Conservation (phyloP, 2,113 vertebrate species). For the Siniperca chuatsi region DNA sequence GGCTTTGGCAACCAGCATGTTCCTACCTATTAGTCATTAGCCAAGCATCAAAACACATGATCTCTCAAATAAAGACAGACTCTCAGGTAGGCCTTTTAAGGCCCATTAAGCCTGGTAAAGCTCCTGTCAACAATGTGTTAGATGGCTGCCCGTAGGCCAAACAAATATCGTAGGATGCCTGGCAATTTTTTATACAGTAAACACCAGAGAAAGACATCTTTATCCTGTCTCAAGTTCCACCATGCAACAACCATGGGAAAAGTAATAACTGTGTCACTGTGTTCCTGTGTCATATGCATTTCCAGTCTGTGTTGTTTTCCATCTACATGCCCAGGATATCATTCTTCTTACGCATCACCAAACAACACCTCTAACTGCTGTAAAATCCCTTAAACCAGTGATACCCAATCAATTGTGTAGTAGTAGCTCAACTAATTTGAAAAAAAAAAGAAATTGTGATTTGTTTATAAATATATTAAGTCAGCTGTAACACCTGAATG, state of each 20-base stretch:
- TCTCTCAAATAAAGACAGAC: slow-evolving; percentile 52
- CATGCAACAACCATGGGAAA: slow-evolving; percentile 10
- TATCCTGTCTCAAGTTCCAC: slow-evolving; percentile 9
- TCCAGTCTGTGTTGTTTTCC: neutral
- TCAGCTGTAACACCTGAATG: neutral
- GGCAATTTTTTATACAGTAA: slow-evolving; percentile 14
- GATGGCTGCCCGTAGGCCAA: slow-evolving; percentile 25
- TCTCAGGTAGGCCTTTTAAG: slow-evolving; percentile 35
- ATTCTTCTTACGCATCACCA: neutral
- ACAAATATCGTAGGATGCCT: neutral
- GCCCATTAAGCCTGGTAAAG: slow-evolving; percentile 30
- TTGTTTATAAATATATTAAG: neutral
- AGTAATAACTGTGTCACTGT: neutral
- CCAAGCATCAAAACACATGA: slow-evolving; percentile 34
- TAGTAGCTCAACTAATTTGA: neutral
- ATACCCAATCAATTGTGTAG: neutral
- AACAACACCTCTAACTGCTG: too few species aligned
- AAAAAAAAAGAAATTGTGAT: too few species aligned
- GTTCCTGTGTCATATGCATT: neutral
- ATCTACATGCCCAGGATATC: neutral
- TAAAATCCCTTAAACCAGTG: too few species aligned
- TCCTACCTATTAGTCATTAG: slow-evolving; percentile 39
- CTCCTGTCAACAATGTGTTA: slow-evolving; percentile 16
- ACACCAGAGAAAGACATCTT: slow-evolving; percentile 13
- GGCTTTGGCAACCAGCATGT: slow-evolving; percentile 22